Evolutionary conservation across 2,797 vertebrate species (phyloP), one percentile per base, ranked within the genome.

Genomic region (Sebastes wilsoni): DNA sequence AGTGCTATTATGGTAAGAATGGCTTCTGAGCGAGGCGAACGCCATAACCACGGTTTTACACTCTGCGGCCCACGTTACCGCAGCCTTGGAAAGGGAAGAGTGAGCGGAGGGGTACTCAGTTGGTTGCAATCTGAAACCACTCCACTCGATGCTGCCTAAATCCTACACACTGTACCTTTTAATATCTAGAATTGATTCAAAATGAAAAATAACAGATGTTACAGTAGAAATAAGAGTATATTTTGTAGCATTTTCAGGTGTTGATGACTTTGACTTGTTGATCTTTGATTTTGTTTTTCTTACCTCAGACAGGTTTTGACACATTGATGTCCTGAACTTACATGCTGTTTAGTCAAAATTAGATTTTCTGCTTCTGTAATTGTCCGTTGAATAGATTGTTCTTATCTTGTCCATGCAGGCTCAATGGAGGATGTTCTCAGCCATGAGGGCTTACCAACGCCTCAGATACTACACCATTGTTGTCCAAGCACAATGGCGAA

Each of bases 401-500:
- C 16, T 84, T 78, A 22, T 91, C 32, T 80, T 70, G 3, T 86
- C 46, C 52, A 2, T 54, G 3, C 87, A 98, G 97, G 92, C 93
- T 68, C 89, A 85, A 1, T 98, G 97, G 97, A 97, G 95, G 91
- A 95, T 90, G 84, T 95, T 95, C 69, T 92, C 69, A 0, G 66
- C 91, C 67, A 88, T 88, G 80, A 96, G 88, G 82, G 79, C 80
- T 69, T 97, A 96, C 83, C 92, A 95, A 9, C 85, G 79, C 23
- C 85, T 97, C 66, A 94, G 88, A 81, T 81, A 92, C 79, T 90
- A 89, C 55, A 80, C 95, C 36, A 30, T 97, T 58, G 76, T 97
- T 72, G 71, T 97, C 36, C 97, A 99, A 87, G 95, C 96, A n/a
- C 94, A 94, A 55, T 95, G 96, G 93, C 94, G 97, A 74, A 97